phyloP scores from a whole-genome alignment of 2,797 vertebrate species.

The Florisuga fusca region DNA sequence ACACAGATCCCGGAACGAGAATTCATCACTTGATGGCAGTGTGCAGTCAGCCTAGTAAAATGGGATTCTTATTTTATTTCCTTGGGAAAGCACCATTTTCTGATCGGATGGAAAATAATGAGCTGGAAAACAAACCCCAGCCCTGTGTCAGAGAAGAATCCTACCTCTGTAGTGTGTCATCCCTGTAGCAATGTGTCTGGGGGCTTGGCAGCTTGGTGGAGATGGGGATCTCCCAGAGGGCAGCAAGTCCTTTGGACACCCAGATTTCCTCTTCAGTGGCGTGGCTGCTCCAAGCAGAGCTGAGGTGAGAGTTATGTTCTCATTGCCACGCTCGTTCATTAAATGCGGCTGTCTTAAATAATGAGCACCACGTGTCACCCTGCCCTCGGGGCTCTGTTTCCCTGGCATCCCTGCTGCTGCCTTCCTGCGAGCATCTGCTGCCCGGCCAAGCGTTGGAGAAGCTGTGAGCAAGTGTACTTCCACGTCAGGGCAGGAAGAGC shows the following conservation, averaged over 20 bases:
- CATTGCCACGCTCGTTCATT: rapidly evolving
- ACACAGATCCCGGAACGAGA: conserved; percentile 48
- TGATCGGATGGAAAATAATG: conserved; percentile 16
- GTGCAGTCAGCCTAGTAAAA: conserved; percentile 30
- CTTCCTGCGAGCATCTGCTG: neutral
- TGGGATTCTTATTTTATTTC: conserved; percentile 4
- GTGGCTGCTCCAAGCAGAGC: neutral
- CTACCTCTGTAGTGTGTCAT: neutral
- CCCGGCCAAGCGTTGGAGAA: rapidly evolving
- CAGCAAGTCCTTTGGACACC: neutral
- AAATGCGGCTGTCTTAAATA: neutral
- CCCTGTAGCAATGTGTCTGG: neutral
- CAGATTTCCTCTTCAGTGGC: neutral
- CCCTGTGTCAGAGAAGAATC: neutral
- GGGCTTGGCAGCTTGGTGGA: neutral
- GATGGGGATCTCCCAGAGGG: neutral
- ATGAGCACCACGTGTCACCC: rapidly evolving
- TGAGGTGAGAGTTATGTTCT: neutral
- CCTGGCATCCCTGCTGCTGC: neutral
- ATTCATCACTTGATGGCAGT: conserved; percentile 65
- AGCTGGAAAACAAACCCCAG: conserved; percentile 19
- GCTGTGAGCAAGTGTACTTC: neutral
- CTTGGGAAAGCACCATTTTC: conserved; percentile 66
- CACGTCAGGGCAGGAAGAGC: neutral
- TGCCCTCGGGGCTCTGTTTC: neutral